phyloP scores from a whole-genome alignment of 1,140 invertebrate genomes.

The Vanessa tameamea region DNA sequence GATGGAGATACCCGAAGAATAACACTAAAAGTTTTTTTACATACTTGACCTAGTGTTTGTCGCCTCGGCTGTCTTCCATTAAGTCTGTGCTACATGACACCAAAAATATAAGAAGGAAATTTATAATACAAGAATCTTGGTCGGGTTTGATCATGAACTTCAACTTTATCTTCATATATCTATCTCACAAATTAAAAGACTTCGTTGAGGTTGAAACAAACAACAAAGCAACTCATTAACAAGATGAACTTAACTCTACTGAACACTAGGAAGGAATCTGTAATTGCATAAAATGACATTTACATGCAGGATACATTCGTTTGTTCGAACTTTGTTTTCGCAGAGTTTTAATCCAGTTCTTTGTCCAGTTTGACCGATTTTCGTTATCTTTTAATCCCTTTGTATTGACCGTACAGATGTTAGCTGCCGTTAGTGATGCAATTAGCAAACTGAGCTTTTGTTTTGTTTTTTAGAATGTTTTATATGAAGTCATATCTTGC shows the following conservation, averaged over 20 bases:
- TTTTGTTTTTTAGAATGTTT: too few species aligned
- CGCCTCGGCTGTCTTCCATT: too few species aligned
- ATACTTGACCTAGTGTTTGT: too few species aligned
- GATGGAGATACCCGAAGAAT: neutral
- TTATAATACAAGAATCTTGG: too few species aligned
- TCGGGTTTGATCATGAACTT: neutral
- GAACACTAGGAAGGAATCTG: neutral
- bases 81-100: too few species aligned
- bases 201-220: neutral
- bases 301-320: neutral
- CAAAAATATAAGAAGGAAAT: too few species aligned
- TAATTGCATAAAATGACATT: neutral
- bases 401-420: too few species aligned
- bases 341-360: neutral
- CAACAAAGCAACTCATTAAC: neutral
- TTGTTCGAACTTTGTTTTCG: constrained; percentile 1
- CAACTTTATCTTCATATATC: neutral
- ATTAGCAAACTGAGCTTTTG: too few species aligned
- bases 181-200: neutral
- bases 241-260: neutral
- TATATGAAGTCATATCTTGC: too few species aligned
- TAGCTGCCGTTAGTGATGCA: too few species aligned
- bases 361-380: neutral
- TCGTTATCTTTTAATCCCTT: too few species aligned
- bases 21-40: neutral